Base-by-base conservation (phyloP, 2,113 vertebrate species). In the Seriola dumerili region DNA sequence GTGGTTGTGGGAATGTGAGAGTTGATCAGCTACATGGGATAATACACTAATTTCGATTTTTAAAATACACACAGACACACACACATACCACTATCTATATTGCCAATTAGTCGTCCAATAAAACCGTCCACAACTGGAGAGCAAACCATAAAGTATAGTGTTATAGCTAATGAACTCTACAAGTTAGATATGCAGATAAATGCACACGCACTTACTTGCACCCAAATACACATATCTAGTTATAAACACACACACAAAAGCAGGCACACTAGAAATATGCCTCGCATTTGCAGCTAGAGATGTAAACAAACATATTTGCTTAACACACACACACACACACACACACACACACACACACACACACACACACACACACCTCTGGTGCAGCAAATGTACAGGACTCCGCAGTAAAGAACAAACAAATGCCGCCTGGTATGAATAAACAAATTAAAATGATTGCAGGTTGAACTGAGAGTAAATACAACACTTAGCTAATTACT, bases 361-460 rank as follows among this genome's bases (percentile, higher is more conserved):
- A 42, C 10, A 10, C 40, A 48, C 44, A 72, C 23, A 70, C 40
- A 70, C 29, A 54, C 57, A 75, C 72, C 59, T 63, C 23, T 75
- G 32, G 12, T 52, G 74, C 52, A 71, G 76, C 71, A 62, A 78
- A 78, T 64, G 48, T 84, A 23, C 34, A 71, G 64, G 61, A 83
- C 57, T 88, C 72, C 61, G 80, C 48, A 46, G 38, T 25, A 23
- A 42, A 77, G 59, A 84, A 80, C 68, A 85, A 91, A 86, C 77
- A 89, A 87, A 78, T 52, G 76, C 65, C 81, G 84, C 62, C 80
- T 8, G 3, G 67, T 86, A 80, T 83, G 65, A 88, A 89, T 77
- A 88, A 90, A 91, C 85, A 87, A 88, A 91, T 93, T 84, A 78
- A 79, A 89, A 83, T 85, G 83, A 90, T 87, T 89, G 79, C 85